phyloP scores from a whole-genome alignment of 2,797 vertebrate species.

The Sebastes matsubarae region DNA sequence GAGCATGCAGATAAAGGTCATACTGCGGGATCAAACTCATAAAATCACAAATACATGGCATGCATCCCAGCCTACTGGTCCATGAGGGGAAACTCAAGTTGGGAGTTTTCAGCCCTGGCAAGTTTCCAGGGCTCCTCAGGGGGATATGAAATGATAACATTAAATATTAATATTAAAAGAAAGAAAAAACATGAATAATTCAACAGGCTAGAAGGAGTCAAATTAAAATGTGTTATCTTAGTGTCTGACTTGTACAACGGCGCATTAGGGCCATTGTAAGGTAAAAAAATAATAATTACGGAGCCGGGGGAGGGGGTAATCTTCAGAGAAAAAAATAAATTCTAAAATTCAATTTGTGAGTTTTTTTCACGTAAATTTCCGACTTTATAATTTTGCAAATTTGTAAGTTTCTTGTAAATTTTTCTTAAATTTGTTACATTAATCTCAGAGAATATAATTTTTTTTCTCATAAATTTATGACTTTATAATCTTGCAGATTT shows the following conservation, averaged over 20 bases:
- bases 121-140: background rate
- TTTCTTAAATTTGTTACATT: too few relatives aligned
- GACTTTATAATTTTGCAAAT: too few relatives aligned
- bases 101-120: background rate
- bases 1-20: constrained; percentile 58
- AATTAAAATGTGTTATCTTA: background rate
- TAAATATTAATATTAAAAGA: constrained; percentile 8
- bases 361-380: too few relatives aligned
- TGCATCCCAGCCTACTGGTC: constrained; percentile 33
- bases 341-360: too few relatives aligned
- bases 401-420: too few relatives aligned
- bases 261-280: background rate
- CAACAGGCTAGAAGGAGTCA: background rate
- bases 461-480: too few relatives aligned
- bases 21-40: constrained; percentile 32
- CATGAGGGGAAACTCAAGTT: constrained; percentile 7
- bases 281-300: background rate
- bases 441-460: too few relatives aligned
- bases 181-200: background rate
- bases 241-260: background rate
- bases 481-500: too few relatives aligned
- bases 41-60: constrained; percentile 46
- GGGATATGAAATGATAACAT: background rate
- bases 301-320: background rate
- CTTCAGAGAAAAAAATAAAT: too few relatives aligned